Evolutionary conservation across 1,140 invertebrate species (phyloP).

Genomic region (Centruroides sculpturatus): DNA sequence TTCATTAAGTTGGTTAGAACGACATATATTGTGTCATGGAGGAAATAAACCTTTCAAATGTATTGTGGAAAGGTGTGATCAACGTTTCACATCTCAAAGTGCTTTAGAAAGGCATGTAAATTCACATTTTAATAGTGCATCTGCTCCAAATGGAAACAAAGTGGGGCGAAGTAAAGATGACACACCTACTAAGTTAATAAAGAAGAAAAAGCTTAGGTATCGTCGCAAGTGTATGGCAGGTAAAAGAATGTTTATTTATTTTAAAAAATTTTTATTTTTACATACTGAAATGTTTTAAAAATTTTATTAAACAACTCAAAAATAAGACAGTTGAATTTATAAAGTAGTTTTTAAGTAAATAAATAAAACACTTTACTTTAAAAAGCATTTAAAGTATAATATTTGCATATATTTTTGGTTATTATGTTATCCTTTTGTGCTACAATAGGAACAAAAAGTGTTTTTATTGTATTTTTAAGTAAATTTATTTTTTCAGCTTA

Average conservation of each 20-base stretch:
- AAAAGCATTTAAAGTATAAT: too few species aligned
- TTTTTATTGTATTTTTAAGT: too few species aligned
- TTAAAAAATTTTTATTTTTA: neutral
- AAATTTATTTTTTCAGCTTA: too few species aligned
- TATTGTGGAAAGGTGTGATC: constrained; percentile 82
- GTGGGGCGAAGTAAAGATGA: constrained; percentile 5
- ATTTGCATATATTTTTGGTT: too few species aligned
- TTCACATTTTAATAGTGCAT: constrained; percentile 60
- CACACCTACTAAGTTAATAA: constrained; percentile 1
- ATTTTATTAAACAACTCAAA: too few species aligned
- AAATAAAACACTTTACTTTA: too few species aligned
- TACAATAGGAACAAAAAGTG: too few species aligned
- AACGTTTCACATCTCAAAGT: constrained; percentile 78
- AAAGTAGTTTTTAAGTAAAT: too few species aligned
- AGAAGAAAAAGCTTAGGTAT: constrained; percentile 10
- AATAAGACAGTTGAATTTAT: too few species aligned
- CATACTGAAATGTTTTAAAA: neutral
- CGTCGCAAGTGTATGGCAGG: constrained; percentile 3
- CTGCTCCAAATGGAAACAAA: neutral
- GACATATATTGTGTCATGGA: constrained; percentile 72
- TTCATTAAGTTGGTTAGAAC: constrained; percentile 79
- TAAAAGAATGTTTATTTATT: neutral
- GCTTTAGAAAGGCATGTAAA: constrained; percentile 84
- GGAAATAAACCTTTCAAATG: constrained; percentile 83
- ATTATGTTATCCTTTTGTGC: too few species aligned